Percentiles rank a stretch among this genome's conserved stretches.
phyloP scores from a whole-genome alignment of 2,888 invertebrate species.

The Cetonia aurata region DNA sequence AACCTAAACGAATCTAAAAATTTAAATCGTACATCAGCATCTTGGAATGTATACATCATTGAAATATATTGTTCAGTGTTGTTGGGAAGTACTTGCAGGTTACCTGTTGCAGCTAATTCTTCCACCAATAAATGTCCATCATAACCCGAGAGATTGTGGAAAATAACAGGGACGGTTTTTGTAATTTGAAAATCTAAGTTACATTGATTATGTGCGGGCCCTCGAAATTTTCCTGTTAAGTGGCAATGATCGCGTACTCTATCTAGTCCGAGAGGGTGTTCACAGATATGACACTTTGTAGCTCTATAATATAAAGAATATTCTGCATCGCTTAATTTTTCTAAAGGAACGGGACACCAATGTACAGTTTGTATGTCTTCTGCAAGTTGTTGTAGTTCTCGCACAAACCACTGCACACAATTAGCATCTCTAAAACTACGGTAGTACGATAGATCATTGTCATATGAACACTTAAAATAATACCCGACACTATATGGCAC shows the following conservation, averaged over 20 bases:
- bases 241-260: too few species aligned
- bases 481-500: too few species aligned
- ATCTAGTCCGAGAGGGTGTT: constrained; percentile 4
- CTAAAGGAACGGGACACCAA: neutral
- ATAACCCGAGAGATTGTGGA: constrained; percentile 46
- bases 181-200: too few species aligned
- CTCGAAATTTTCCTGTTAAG: constrained; percentile 46
- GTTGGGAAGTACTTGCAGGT: too few species aligned
- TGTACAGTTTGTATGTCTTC: too few species aligned
- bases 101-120: constrained; percentile 39
- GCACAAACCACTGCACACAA: too few species aligned
- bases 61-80: constrained; percentile 53
- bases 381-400: too few species aligned
- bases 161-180: too few species aligned
- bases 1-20: too few species aligned
- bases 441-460: constrained; percentile 38
- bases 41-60: constrained; percentile 48
- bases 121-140: constrained; percentile 49
- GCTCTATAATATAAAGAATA: neutral
- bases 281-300: constrained; percentile 32
- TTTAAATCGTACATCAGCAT: constrained; percentile 45
- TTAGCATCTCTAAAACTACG: too few species aligned
- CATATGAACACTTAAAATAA: constrained; percentile 23
- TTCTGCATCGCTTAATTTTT: neutral
- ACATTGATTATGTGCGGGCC: too few species aligned